Base-by-base conservation (phyloP, 2,113 vertebrate genomes). In the Amphilophus citrinellus region DNA sequence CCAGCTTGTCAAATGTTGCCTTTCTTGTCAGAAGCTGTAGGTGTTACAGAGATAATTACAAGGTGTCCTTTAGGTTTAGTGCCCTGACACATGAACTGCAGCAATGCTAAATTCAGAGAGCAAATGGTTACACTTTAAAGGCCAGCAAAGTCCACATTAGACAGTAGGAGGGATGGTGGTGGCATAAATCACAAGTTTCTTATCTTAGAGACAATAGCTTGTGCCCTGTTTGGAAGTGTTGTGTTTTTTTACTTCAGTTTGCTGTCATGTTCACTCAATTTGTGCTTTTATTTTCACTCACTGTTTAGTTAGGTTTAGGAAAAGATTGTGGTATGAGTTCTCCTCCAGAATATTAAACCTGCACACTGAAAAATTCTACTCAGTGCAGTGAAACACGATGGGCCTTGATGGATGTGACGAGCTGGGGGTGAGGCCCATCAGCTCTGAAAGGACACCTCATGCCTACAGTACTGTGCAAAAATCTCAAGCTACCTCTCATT, bases 41-140 rank as follows among this genome's bases (percentile, higher is more conserved):
- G 27, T 73, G 7, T 56, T 53, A 73, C 68, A 73, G 27, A 73
- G 68, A 56, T 73, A 73, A 73, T 56, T 73, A 73, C 47, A 73
- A 53, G 47, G 47, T 35, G 47, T 73, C 68, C 47, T 56, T 56
- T n/a, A 32, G 47, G 20, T 47, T 73, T 32, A 32, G 68, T 32
- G 24, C 27, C 47, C n/a, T 56, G 47, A 56, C 47, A 15, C 50
- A 56, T 35, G 10, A n/a, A 27, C 68, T 53, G 32, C 44, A 35
- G 68, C 68, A 73, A n/a, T n/a, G 27, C 18, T 73, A 27, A 35
- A 73, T 47, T 56, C n/a, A 56, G 27, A 73, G 68, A 73, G 27
- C 27, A 56, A 73, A 53, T 56, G 32, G 68, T 73, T 56, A 56
- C 68, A 32, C 10, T 73, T 73, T 73, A 73, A 73, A 73, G 47